These are phyloP conservation scores for Ellobius talpinus DNA, from an alignment of 2,113 vertebrate genomes.

Conservation along the genomic window DNA sequence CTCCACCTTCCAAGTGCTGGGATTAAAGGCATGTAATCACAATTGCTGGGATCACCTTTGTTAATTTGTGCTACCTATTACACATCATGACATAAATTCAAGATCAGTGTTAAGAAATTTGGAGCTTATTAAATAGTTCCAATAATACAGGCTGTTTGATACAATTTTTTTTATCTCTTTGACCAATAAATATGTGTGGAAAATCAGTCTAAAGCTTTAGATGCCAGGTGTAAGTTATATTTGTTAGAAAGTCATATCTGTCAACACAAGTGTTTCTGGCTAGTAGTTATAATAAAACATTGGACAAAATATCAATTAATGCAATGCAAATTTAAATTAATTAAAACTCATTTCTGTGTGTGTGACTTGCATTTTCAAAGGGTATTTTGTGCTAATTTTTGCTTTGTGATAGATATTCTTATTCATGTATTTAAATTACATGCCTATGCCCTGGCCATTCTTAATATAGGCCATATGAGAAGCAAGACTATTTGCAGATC, in stretches of 20 bases:
- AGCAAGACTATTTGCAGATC: accelerated
- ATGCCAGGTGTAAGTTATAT: neutral
- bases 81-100: neutral
- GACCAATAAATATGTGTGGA: neutral
- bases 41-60: too few species aligned
- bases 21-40: too few species aligned
- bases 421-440: neutral
- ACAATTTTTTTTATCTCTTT: neutral
- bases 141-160: neutral
- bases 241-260: neutral
- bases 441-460: neutral
- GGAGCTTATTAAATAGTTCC: neutral
- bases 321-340: neutral
- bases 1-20: too few species aligned
- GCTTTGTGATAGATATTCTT: neutral
- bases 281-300: neutral
- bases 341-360: neutral
- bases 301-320: neutral
- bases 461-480: neutral
- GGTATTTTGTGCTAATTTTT: neutral
- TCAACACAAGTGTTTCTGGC: neutral
- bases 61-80: neutral
- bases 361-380: neutral
- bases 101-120: neutral
- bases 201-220: neutral